Evolutionary conservation across 2,113 vertebrate species (phyloP).

Genomic region (Aegithalos caudatus): DNA sequence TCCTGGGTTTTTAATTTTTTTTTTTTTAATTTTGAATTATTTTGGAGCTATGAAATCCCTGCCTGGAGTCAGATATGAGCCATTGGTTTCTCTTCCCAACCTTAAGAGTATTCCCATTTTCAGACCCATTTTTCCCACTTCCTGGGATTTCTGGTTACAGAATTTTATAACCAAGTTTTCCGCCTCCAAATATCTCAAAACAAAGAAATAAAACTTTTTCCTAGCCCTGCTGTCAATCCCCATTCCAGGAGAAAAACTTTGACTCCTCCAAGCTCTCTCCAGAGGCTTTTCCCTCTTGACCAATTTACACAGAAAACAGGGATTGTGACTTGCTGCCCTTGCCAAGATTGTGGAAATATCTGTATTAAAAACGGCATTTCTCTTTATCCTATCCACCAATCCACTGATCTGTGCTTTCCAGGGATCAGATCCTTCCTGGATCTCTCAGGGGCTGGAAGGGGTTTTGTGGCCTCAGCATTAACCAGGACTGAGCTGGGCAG

Average conservation of each 20-base stretch:
- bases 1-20: background rate
- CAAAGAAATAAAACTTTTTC: background rate
- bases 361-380: background rate
- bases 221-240: background rate
- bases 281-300: background rate
- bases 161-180: background rate
- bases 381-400: background rate
- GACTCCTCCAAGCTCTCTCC: background rate
- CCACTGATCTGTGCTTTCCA: background rate
- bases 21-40: background rate
- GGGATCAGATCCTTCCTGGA: slow-evolving; percentile 1
- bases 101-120: background rate
- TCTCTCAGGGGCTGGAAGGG: background rate
- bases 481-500: background rate
- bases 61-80: background rate
- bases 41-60: background rate
- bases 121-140: background rate
- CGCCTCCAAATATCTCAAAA: background rate
- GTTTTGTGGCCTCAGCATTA: background rate
- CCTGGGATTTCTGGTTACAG: background rate
- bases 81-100: background rate
- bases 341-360: background rate
- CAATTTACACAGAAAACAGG: background rate
- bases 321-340: background rate
- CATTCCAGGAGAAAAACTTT: background rate